A percentile compares a stretch with the other conserved stretches of the same genome.
phyloP scores from a whole-genome alignment of 2,797 vertebrate genomes.

The Mergus octosetaceus region DNA sequence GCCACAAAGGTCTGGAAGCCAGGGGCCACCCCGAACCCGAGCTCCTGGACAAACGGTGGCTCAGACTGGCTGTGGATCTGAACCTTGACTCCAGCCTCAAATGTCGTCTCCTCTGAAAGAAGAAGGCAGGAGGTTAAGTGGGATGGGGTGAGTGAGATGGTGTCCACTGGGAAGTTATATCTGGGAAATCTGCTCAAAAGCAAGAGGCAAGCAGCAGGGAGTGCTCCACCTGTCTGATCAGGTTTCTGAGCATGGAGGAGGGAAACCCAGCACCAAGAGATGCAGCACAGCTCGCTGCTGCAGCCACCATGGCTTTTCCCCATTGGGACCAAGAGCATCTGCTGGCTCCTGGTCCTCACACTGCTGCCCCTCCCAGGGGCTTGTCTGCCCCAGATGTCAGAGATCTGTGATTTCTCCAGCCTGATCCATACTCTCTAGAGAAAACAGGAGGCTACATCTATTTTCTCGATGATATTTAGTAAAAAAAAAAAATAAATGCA shows the following conservation, averaged over 20 bases:
- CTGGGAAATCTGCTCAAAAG: not conserved
- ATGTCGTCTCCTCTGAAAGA: conserved; percentile 92
- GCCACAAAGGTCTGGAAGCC: conserved; percentile 99
- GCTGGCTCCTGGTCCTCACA: not conserved
- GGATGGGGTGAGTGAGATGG: not conserved
- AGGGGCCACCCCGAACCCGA: conserved; percentile 97
- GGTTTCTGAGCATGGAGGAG: not conserved
- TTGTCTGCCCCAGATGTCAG: not conserved
- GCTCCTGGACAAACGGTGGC: conserved; percentile 95
- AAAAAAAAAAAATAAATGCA: not conserved
- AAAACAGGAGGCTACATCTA: not conserved
- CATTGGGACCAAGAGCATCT: accelerated
- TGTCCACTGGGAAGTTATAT: not conserved
- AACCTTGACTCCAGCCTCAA: conserved; percentile 96
- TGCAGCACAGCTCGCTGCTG: not conserved
- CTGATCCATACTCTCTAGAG: not conserved
- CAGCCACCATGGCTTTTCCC: not conserved
- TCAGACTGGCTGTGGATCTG: conserved; percentile 99
- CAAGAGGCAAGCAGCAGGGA: not conserved
- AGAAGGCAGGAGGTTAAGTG: conserved; percentile 16
- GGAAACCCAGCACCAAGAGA: not conserved
- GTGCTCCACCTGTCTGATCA: accelerated
- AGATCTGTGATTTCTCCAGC: not conserved
- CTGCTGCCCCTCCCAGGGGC: not conserved
- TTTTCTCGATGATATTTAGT: not conserved